Percentiles rank a stretch among this genome's conserved stretches.
phyloP scores from a whole-genome alignment of 1,140 invertebrate genomes.

The Stegodyphus mimosarum region DNA sequence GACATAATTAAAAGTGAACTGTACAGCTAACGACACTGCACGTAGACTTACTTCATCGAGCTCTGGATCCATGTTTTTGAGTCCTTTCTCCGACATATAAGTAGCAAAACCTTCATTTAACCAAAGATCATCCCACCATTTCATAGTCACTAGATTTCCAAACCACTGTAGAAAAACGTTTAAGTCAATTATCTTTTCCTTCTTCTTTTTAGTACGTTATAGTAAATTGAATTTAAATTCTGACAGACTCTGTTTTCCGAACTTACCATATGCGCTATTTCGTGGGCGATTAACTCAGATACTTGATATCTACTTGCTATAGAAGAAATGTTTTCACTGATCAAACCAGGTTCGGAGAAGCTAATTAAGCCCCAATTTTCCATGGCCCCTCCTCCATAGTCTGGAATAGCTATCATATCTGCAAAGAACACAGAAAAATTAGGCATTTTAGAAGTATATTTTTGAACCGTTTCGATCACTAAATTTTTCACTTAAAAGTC shows the following conservation, averaged over 20 bases:
- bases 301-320: slow-evolving; percentile 80
- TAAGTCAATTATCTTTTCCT: no score
- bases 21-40: no score
- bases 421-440: neutral
- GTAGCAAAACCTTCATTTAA: slow-evolving; percentile 91
- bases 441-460: no score
- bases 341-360: slow-evolving; percentile 82
- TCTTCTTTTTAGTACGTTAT: no score
- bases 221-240: no score
- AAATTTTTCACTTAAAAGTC: no score
- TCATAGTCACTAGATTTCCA: slow-evolving; percentile 80
- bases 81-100: slow-evolving; percentile 84
- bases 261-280: slow-evolving; percentile 78
- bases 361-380: slow-evolving; percentile 94
- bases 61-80: slow-evolving; percentile 77
- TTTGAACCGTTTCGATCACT: no score
- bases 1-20: no score
- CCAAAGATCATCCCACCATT: slow-evolving; percentile 95
- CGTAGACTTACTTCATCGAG: slow-evolving; percentile 76
- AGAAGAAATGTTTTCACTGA: slow-evolving; percentile 75
- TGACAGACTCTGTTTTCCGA: no score
- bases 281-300: slow-evolving; percentile 81
- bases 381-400: slow-evolving; percentile 96
- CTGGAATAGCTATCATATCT: slow-evolving; percentile 90
- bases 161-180: slow-evolving; percentile 73